Base-by-base conservation (phyloP, 1,140 invertebrate genomes). In the Paraescarpia echinospica region DNA sequence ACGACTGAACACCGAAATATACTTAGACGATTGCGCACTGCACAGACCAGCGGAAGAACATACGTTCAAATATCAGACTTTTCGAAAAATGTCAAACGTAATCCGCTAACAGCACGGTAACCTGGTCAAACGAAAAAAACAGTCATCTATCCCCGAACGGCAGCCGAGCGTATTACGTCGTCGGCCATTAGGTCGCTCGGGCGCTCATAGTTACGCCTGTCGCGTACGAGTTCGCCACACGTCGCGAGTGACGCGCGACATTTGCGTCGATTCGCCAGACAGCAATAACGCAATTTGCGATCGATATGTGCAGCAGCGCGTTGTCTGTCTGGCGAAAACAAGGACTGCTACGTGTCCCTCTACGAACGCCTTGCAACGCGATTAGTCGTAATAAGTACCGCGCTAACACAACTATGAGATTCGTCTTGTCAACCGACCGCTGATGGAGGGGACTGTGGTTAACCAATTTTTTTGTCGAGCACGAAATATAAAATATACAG, bases 241-340 rank as follows among this genome's bases (percentile, higher is more conserved):
- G 59, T 77, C 59, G 59, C 59, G 59, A 77, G 4, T 77, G 59
- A 77, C 59, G 59, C 59, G 59, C 59, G 59, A 77, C 59, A 77
- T 77, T 77, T 77, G 22, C 59, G 27, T 77, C 18, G 59, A 77
- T 77, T 77, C 59, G 27, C 59, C 59, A 77, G 59, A 77, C 59
- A 77, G 59, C 59, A 77, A 77, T 77, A 77, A 77, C 59, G 59
- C 59, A 77, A 77, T 77, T 31, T 77, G 59, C 59, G 59, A 77
- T 77, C 59, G 59, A 77, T 77, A 77, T 6, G 22, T 18, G 14
- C 18, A 77, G 59, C 59, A 77, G 12, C 12, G 59, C 59, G 59
- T 18, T 77, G 59, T 77, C 59, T 27, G 59, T 77, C 59, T 77
- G 59, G 59, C 59, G 27, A 77, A 41, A 41, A 41, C 41, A 41